Base-by-base conservation (phyloP, 2,113 vertebrate genomes). In the Perognathus longimembris region DNA sequence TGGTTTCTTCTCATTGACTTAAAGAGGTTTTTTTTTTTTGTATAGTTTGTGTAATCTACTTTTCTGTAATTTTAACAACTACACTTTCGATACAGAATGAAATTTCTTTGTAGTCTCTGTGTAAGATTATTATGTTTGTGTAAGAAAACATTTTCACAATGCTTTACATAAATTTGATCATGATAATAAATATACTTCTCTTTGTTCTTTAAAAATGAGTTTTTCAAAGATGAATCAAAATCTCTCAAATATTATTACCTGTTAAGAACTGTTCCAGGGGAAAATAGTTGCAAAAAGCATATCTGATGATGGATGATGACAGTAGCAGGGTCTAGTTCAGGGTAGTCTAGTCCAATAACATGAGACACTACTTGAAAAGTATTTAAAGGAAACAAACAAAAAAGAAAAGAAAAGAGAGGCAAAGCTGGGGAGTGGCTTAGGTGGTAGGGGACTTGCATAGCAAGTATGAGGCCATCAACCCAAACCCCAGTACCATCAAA, bases 231-330 rank as follows among this genome's bases (percentile, higher is more conserved):
- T n/a, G n/a, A n/a, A n/a, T n/a, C n/a, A n/a, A n/a, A n/a, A n/a
- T n/a, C n/a, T n/a, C n/a, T n/a, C n/a, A n/a, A n/a, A n/a, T n/a
- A n/a, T n/a, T n/a, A n/a, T n/a, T n/a, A n/a, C n/a, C n/a, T n/a
- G n/a, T n/a, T n/a, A 80, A 57, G 17, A 57, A 59, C 32, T 87
- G n/a, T 87, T 59, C 42, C 36, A 18, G 50, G 22, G 50, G 64
- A 71, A 85, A 84, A 81, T 90, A 90, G 84, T 87, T 89, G 66
- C 82, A 83, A 78, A 93, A 85, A 36, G 63, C 8, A 36, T 89
- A 80, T 74, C 59, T 93, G 63, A 76, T 87, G 40, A 87, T 83
- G 22, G 20, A n/a, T n/a, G n/a, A n/a, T n/a, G n/a, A n/a, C n/a
- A n/a, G n/a, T n/a, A 45, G 45, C 45, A 45, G 45, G 45, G 45